phyloP scores from a whole-genome alignment of 2,113 vertebrate species.

The Xiphophorus hellerii region DNA sequence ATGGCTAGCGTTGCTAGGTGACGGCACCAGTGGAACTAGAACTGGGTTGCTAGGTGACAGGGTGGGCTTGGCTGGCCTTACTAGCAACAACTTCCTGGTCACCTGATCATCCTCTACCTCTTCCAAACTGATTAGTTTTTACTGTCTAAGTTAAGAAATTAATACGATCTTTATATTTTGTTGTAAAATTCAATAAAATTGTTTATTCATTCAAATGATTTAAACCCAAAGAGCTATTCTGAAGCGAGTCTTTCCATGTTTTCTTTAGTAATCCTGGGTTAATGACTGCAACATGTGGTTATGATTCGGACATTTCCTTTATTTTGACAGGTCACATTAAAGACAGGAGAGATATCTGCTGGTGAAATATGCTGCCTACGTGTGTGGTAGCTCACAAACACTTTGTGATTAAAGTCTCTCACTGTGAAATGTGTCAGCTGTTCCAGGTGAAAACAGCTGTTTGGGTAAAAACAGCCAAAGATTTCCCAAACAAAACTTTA shows the following conservation, averaged over 20 bases:
- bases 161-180: background rate
- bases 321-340: background rate
- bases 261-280: background rate
- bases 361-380: background rate
- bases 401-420: background rate
- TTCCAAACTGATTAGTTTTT: too few species aligned
- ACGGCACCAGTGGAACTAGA: too few species aligned
- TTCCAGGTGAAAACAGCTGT: too few species aligned
- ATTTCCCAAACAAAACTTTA: background rate
- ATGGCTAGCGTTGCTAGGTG: too few species aligned
- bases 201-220: background rate
- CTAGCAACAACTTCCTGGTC: too few species aligned
- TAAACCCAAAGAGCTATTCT: background rate
- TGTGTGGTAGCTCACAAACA: background rate
- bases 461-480: background rate
- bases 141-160: too few species aligned
- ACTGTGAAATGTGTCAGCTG: background rate
- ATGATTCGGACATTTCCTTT: background rate
- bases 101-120: too few species aligned
- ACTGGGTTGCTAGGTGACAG: too few species aligned
- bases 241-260: background rate
- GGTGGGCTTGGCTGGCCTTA: too few species aligned
- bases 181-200: conserved; percentile 1
- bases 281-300: background rate
- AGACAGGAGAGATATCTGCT: background rate